Base-by-base conservation (phyloP, 1,140 invertebrate genomes). In the Radopholus similis region DNA sequence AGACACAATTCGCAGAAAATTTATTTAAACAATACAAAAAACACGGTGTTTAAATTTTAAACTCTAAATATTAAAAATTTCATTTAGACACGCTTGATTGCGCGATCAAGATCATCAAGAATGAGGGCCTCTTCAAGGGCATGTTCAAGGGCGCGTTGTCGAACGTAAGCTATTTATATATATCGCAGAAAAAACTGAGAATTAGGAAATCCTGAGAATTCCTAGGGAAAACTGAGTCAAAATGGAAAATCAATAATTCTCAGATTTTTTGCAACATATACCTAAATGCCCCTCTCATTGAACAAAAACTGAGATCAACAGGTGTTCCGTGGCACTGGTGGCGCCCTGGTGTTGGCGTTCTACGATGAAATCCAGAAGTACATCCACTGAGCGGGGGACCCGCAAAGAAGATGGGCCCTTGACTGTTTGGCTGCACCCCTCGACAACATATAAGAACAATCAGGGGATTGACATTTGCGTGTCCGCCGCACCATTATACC, bases 61-160 rank as follows among this genome's bases (percentile, higher is more conserved):
- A 1, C 2, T 34, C 35, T 4, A 8, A 35, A 13, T 0, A n/a
- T 47, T 60, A n/a, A 2, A 26, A 3, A 15, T 53, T 32, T 28
- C 2, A 13, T 64, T 51, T 55, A 60, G 51, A 86, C 66, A 86
- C 86, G 58, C 74, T 83, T 35, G 86, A 87, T 69, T 87, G 86
- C 73, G 83, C 84, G 35, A 26, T 79, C 38, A 82, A 86, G 77
- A 87, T 87, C 74, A 66, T 86, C 59, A 84, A 84, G 71, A 84
- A 85, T 54, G 86, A 87, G 75, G 86, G 86, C 21, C 81, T 84
- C 44, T 47, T 21, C 66, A n/a, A 21, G 49, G 76, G 76, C 26
- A 85, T 85, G 83, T 86, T 87, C 83, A 87, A 86, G 77, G 87
- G 87, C 71, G 87, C 86, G 28, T 68, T 83, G 34, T 78, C 85